These are phyloP conservation scores for Mus pahari DNA, from an alignment of 2,113 vertebrate genomes.

Conservation along the genomic window DNA sequence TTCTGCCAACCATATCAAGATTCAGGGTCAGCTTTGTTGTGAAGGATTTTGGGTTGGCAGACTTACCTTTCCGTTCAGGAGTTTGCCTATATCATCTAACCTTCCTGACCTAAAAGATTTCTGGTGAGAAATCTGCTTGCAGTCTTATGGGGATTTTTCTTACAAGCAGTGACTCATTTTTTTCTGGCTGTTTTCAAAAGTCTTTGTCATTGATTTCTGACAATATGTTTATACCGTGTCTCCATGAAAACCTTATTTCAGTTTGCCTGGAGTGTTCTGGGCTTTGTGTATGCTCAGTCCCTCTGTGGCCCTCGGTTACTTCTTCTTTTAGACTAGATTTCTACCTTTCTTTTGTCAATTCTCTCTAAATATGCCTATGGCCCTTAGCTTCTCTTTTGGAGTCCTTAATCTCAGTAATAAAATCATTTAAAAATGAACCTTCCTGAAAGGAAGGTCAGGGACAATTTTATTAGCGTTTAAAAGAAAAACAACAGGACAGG, in stretches of 20 bases:
- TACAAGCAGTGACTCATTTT: neutral
- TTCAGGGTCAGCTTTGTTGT: neutral
- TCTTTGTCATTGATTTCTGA: neutral
- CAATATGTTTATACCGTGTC: neutral
- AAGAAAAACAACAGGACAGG: neutral
- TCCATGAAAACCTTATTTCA: neutral
- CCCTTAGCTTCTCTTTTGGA: neutral
- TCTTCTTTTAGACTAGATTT: neutral
- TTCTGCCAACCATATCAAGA: neutral
- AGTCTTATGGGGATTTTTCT: neutral
- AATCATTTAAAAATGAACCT: neutral
- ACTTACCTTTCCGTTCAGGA: neutral
- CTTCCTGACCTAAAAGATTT: neutral
- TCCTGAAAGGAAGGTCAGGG: neutral
- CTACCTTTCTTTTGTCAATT: neutral
- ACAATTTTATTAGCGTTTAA: neutral
- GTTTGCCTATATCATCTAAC: neutral
- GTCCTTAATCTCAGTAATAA: neutral
- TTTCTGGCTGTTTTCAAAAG: neutral
- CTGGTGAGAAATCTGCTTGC: neutral
- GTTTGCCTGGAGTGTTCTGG: neutral
- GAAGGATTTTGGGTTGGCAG: neutral
- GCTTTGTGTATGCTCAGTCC: too few species aligned
- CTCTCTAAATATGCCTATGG: neutral
- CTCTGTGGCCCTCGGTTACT: neutral